A percentile compares a stretch with the other conserved stretches of the same genome.
phyloP scores from a whole-genome alignment of 2,113 vertebrate species.

The Phalacrocorax brasilianus region DNA sequence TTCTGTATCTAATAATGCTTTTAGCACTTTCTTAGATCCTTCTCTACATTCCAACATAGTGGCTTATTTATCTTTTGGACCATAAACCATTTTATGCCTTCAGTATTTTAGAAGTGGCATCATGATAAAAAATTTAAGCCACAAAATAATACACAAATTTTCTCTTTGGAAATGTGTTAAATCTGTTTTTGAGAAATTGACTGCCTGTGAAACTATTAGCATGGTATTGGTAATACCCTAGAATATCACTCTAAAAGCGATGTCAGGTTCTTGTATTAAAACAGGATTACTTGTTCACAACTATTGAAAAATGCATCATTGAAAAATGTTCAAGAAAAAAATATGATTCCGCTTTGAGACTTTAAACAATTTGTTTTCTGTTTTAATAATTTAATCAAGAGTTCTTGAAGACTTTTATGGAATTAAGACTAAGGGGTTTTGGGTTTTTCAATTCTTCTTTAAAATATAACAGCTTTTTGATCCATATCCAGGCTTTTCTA shows the following conservation, averaged over 20 bases:
- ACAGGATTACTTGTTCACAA: too few relatives aligned
- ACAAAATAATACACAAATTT: neutral
- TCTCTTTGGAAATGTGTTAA: neutral
- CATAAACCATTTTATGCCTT: slow-evolving; percentile 53
- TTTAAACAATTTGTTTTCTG: neutral
- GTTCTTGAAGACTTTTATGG: neutral
- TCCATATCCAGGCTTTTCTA: neutral
- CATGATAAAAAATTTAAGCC: slow-evolving; percentile 20
- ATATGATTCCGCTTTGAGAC: neutral
- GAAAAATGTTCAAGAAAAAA: neutral
- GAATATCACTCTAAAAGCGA: neutral
- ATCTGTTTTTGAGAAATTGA: slow-evolving; percentile 5
- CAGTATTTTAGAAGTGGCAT: slow-evolving; percentile 27
- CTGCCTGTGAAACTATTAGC: neutral
- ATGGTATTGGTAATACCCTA: neutral
- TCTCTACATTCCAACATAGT: neutral
- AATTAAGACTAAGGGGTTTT: neutral
- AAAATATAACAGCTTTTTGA: neutral
- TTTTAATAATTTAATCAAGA: neutral
- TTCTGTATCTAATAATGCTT: slow-evolving; percentile 45
- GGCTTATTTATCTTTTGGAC: slow-evolving; percentile 16
- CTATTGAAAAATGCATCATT: neutral
- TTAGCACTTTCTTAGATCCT: slow-evolving; percentile 43
- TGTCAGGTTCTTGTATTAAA: neutral
- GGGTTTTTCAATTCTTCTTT: neutral